phyloP scores from a whole-genome alignment of 1,140 invertebrate genomes.

The Centruroides sculpturatus region DNA sequence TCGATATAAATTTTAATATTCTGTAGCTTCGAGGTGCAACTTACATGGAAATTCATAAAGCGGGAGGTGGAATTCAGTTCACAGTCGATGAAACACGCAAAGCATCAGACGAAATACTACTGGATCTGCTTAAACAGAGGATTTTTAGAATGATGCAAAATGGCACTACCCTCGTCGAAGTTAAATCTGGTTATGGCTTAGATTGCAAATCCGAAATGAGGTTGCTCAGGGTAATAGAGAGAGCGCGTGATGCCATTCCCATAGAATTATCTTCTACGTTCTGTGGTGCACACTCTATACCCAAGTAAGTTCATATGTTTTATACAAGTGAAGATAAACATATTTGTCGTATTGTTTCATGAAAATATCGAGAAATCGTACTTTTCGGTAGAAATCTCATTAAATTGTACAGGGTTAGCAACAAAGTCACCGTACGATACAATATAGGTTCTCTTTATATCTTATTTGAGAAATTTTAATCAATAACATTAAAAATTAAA shows the following conservation, averaged over 20 bases:
- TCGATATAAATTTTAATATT: too few relatives aligned
- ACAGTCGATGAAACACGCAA: slow-evolving; percentile 43
- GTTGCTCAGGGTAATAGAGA: slow-evolving; percentile 41
- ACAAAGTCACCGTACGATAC: too few relatives aligned
- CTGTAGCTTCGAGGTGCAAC: slow-evolving; percentile 36
- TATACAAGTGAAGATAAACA: too few relatives aligned
- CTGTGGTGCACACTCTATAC: slow-evolving; percentile 49
- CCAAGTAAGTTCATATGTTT: slow-evolving; percentile 30
- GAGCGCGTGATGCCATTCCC: slow-evolving; percentile 29
- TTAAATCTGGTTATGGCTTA: slow-evolving; percentile 50
- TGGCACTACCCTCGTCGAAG: slow-evolving; percentile 45
- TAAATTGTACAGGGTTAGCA: too few relatives aligned
- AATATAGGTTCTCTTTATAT: too few relatives aligned
- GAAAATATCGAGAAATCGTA: too few relatives aligned
- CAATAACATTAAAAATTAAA: too few relatives aligned
- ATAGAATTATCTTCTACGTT: slow-evolving; percentile 46
- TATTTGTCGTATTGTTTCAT: too few relatives aligned
- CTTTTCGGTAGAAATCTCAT: too few relatives aligned
- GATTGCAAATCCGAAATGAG: slow-evolving; percentile 42
- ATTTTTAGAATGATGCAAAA: slow-evolving; percentile 34
- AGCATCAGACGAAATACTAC: slow-evolving; percentile 38
- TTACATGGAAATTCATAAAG: slow-evolving; percentile 44
- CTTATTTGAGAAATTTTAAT: too few relatives aligned
- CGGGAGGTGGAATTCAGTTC: slow-evolving; percentile 48
- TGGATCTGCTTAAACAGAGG: slow-evolving; percentile 30